Conservation (phyloP, 1,140 invertebrate genomes). For the Pogonomyrmex californicus region DNA sequence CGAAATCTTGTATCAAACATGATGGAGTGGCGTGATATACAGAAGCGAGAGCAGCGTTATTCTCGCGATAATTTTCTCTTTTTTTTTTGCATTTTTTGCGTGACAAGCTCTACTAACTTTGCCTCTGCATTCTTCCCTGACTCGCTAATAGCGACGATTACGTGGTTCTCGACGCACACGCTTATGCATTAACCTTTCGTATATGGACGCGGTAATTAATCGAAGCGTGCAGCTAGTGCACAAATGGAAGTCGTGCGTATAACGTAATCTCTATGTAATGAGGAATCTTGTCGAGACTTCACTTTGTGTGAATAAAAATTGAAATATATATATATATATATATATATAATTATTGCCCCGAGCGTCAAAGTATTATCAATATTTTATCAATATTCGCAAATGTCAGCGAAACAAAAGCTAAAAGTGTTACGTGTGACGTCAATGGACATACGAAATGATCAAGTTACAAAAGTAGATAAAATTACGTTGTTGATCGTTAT, state of each 20-base stretch:
- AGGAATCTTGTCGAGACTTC: not conserved
- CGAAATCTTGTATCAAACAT: not conserved
- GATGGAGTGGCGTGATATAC: not conserved
- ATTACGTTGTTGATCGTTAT: not conserved
- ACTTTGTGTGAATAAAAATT: no score
- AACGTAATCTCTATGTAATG: constrained; percentile 29
- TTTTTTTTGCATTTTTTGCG: constrained; percentile 31
- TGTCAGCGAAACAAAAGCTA: not conserved
- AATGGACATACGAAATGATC: not conserved
- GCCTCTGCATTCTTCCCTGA: not conserved
- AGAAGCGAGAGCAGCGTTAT: not conserved
- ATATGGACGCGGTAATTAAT: constrained; percentile 2
- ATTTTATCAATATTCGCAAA: not conserved
- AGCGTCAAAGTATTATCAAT: not conserved
- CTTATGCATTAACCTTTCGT: constrained; percentile 9
- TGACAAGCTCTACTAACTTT: constrained; percentile 12
- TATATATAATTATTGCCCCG: not conserved
- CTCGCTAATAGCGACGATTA: constrained; percentile 39
- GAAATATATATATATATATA: not conserved
- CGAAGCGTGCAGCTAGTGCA: not conserved
- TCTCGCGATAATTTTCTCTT: not conserved
- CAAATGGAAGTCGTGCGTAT: constrained; percentile 18
- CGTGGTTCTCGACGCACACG: not conserved
- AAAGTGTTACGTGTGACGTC: not conserved
- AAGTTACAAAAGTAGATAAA: constrained; percentile 24